Evolutionary conservation across 2,797 vertebrate species (phyloP).

Genomic region (Neomorphus geoffroyi): DNA sequence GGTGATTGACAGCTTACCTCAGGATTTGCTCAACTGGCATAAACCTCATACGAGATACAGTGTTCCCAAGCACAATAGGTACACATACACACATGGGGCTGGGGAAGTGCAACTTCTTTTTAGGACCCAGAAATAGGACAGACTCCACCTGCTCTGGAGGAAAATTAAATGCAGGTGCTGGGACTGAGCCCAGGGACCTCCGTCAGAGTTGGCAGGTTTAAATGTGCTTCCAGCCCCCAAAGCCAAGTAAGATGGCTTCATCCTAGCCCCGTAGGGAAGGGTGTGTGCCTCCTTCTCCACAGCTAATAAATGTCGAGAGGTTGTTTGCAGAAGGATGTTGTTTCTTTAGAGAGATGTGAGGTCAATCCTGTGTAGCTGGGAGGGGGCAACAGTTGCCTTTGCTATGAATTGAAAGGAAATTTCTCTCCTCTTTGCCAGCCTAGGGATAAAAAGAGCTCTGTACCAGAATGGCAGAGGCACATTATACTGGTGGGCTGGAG

Average conservation of each 20-base stretch:
- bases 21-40: not conserved
- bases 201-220: not conserved
- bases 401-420: not conserved
- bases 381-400: not conserved
- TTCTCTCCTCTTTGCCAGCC: not conserved
- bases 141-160: not conserved
- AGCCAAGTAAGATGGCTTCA: not conserved
- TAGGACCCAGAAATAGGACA: not conserved
- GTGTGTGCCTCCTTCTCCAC: not conserved
- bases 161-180: constrained; percentile 28
- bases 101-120: not conserved
- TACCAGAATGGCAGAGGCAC: accelerated
- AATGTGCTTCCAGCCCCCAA: not conserved
- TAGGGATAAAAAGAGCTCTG: not conserved
- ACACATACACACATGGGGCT: accelerated
- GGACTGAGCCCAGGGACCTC: not conserved
- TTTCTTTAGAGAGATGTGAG: not conserved
- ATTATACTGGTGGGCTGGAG: not conserved
- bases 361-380: not conserved
- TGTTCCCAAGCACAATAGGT: accelerated
- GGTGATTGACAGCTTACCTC: not conserved
- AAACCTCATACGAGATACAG: not conserved
- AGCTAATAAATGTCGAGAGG: not conserved
- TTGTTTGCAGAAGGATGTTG: not conserved
- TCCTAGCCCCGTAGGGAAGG: not conserved